A percentile compares a stretch with the other conserved stretches of the same genome.
phyloP scores from a whole-genome alignment of 2,888 invertebrate genomes.

The Punctoribates punctum region DNA sequence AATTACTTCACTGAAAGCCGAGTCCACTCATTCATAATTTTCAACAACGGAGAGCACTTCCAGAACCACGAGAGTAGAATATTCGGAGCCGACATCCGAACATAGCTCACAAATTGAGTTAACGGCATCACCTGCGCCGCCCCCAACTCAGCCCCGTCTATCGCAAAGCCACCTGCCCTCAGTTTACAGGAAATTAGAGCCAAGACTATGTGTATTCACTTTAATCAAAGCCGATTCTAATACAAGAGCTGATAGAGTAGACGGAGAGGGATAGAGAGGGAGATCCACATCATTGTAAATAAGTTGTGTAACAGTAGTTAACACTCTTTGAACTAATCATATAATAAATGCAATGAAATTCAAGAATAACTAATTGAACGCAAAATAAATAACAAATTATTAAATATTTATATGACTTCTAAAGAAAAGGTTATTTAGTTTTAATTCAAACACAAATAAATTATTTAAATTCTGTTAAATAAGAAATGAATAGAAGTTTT shows the following conservation, averaged over 20 bases:
- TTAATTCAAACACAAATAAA: no score
- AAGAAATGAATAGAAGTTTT: no score
- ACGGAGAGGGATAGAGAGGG: neutral
- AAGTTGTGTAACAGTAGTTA: constrained; percentile 14
- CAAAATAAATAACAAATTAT: no score
- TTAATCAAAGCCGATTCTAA: neutral
- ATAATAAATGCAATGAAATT: neutral
- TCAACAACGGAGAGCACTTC: neutral
- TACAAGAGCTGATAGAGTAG: neutral
- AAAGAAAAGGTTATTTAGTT: no score
- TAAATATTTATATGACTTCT: no score
- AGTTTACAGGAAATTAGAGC: constrained; percentile 9
- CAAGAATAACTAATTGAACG: no score
- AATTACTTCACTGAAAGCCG: neutral
- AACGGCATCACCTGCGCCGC: constrained; percentile 30
- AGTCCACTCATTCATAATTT: constrained; percentile 17
- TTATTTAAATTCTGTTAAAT: no score
- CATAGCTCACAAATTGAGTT: constrained; percentile 26
- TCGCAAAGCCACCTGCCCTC: constrained; percentile 26
- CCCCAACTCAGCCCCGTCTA: neutral
- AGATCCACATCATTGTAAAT: neutral
- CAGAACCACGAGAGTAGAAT: neutral
- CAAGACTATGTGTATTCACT: neutral
- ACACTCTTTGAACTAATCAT: neutral
- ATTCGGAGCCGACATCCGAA: neutral